Percentiles rank a stretch among this genome's conserved stretches.
phyloP scores from a whole-genome alignment of 2,888 invertebrate genomes.

The Branchellion lobata region DNA sequence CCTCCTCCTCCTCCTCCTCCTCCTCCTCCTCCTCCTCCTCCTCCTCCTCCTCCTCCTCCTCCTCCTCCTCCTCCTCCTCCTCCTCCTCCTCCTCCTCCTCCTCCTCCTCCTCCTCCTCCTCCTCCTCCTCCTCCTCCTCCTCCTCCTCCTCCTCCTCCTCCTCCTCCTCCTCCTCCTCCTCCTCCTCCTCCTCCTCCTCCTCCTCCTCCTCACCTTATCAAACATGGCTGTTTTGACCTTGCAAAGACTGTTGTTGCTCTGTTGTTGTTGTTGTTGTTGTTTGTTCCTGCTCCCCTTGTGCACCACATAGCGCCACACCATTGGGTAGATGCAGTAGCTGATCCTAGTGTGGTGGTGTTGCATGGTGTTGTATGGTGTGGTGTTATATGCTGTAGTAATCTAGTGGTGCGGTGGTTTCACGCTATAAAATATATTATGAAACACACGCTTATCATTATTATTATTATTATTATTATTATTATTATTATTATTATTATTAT shows the following conservation, averaged over 20 bases:
- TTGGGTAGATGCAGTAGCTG: not conserved
- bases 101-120: not conserved
- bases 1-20: slow-evolving; percentile 17
- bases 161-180: not conserved
- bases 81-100: not conserved
- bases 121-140: not conserved
- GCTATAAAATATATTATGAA: not conserved
- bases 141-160: not conserved
- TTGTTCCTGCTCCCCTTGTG: too few relatives aligned
- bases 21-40: not conserved
- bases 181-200: not conserved
- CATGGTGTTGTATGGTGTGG: too few relatives aligned
- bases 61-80: too few relatives aligned
- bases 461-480: slow-evolving; percentile 23
- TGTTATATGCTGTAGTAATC: too few relatives aligned
- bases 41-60: too few relatives aligned
- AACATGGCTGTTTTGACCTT: not conserved
- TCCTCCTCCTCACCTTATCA: not conserved
- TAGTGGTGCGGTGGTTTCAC: not conserved
- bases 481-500: slow-evolving; percentile 9
- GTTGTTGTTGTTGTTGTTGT: too few relatives aligned
- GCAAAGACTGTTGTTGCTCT: not conserved
- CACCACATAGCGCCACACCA: not conserved
- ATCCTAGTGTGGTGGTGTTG: not conserved
- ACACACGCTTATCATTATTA: not conserved